Evolutionary conservation across 35 echinoderm and acorn worm genomes (phyloP), one percentile per base, ranked within the genome.

Genomic region (Eucidaris tribuloides): DNA sequence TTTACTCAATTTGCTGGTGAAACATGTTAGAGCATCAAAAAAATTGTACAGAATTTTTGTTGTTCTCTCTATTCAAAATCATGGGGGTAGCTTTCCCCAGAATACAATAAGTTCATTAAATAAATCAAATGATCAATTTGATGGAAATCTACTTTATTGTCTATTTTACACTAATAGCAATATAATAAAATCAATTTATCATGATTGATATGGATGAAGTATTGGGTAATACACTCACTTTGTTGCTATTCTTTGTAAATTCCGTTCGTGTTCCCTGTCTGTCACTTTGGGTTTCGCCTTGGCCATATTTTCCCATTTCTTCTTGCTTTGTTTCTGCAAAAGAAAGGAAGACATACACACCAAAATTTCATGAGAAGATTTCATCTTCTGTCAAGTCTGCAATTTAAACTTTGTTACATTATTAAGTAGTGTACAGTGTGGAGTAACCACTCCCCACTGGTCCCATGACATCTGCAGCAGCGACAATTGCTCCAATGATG

Each of bases 181-280:
- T n/a, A n/a, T n/a, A n/a, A 66, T 66, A 70, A 37, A 70, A 70
- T 70, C 32, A 30, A 20, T 25, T 7, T 11, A 13, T n/a, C 9
- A 54, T 54, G 9, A 54, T 11, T 54, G 49, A 54, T n/a, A 9
- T 11, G 9, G n/a, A 54, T 11, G 9, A 13, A 13, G n/a, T n/a
- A 13, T 54, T n/a, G n/a, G 49, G 9, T 11, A 13, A 9, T n/a
- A n/a, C n/a, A 64, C 65, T 29, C 70, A 90, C 88, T 71, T 90
- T 78, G 88, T 90, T 49, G 88, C 88, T 62, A 76, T 90, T 84
- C 88, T 84, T 45, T 90, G 88, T 34, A 90, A 57, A 54, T 25
- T 52, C 55, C 71, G 83, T 64, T 90, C 88, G 39, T 48, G 27
- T 30, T 84, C 88, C 57, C 58, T 90, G 23, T 84, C 81, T 28